A percentile compares a stretch with the other conserved stretches of the same genome.
phyloP scores from a whole-genome alignment of 2,797 vertebrate genomes.

The Anomalospiza imberbis region DNA sequence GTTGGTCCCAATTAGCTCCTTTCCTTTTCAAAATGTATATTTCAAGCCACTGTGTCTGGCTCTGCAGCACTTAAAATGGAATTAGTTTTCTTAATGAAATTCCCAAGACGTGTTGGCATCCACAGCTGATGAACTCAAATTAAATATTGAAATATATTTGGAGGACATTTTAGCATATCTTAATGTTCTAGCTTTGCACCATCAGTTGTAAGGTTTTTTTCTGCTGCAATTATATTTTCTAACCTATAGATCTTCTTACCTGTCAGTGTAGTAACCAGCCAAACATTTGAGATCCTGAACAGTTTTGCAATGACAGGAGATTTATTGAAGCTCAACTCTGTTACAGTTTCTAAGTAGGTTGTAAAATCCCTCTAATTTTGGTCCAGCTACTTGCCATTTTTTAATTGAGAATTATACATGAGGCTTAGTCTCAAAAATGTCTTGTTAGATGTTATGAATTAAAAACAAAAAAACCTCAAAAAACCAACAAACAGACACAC shows the following conservation, averaged over 20 bases:
- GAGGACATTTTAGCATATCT: background rate
- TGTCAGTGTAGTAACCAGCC: background rate
- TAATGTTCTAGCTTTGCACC: background rate
- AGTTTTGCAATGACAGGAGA: background rate
- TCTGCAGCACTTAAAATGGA: background rate
- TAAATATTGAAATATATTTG: background rate
- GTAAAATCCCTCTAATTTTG: background rate
- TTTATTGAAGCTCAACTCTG: background rate
- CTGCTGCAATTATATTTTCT: background rate
- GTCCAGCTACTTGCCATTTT: background rate
- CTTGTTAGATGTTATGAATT: background rate
- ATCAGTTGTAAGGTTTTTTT: background rate
- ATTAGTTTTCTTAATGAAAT: background rate
- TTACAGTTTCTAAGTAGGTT: background rate
- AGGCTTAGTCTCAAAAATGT: background rate
- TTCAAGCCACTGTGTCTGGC: background rate
- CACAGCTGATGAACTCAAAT: background rate
- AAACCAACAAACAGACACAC: accelerated
- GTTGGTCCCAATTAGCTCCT: background rate
- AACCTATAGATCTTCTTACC: background rate
- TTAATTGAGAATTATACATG: background rate
- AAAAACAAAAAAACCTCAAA: background rate
- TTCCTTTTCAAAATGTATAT: background rate
- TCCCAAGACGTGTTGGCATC: background rate
- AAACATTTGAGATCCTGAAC: background rate